Conservation (phyloP, 2,797 vertebrate genomes). For the Sparidentex hasta region DNA sequence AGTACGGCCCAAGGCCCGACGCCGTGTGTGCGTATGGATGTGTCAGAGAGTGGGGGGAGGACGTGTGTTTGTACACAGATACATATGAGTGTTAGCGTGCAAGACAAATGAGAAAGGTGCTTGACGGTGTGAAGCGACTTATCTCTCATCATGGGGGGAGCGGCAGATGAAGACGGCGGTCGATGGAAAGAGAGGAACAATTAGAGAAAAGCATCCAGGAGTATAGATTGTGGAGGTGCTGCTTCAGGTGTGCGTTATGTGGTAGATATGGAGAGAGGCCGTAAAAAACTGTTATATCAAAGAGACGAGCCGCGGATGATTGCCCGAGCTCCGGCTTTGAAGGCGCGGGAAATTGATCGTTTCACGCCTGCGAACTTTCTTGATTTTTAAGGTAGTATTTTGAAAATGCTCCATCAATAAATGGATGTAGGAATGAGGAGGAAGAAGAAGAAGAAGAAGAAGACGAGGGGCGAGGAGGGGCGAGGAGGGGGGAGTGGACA, state of each 20-base stretch:
- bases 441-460: slow-evolving; percentile 21
- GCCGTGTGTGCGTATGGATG: slow-evolving; percentile 47
- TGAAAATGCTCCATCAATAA: slow-evolving; percentile 48
- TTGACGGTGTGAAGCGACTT: slow-evolving; percentile 81
- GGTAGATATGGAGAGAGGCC: slow-evolving; percentile 16
- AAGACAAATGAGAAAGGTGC: slow-evolving; percentile 76
- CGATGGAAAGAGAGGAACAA: slow-evolving; percentile 64
- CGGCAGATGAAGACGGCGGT: slow-evolving; percentile 67
- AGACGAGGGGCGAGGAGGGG: too few relatives aligned
- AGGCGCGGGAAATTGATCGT: slow-evolving; percentile 32
- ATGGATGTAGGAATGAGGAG: slow-evolving; percentile 45
- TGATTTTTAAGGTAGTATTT: slow-evolving; percentile 36
- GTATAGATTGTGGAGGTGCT: slow-evolving; percentile 17
- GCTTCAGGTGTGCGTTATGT: slow-evolving; percentile 17
- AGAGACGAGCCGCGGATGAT: not conserved
- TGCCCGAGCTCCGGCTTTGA: slow-evolving; percentile 28
- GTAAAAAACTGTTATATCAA: slow-evolving; percentile 33
- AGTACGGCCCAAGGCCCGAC: slow-evolving; percentile 70
- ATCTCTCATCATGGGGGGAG: slow-evolving; percentile 78
- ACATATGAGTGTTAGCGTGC: slow-evolving; percentile 57
- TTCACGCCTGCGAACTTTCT: not conserved
- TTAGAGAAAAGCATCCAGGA: slow-evolving; percentile 48
- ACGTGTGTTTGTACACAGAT: slow-evolving; percentile 70
- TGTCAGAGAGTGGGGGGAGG: slow-evolving; percentile 57
- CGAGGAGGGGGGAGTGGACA: not conserved